Percentiles rank a stretch among this genome's conserved stretches.
Evolutionary conservation across 2,888 invertebrate species (phyloP).

Genomic region (Ametastegia equiseti): DNA sequence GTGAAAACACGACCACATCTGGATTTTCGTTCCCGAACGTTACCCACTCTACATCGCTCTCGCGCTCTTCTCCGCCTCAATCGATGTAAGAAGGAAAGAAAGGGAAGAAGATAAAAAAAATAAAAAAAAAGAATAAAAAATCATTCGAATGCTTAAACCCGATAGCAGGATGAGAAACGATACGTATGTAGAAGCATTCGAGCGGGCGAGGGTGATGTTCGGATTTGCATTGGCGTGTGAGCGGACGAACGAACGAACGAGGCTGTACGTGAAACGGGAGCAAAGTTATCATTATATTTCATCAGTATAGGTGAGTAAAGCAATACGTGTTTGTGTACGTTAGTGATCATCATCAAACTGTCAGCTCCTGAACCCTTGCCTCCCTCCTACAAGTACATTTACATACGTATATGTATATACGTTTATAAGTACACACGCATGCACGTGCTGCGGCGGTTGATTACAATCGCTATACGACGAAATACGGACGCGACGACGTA

Average conservation of each 20-base stretch:
- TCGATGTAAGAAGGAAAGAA: no score
- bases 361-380: background rate
- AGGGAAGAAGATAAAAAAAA: no score
- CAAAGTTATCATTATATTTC: constrained; percentile 7
- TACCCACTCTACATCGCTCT: background rate
- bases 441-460: constrained; percentile 32
- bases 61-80: no score
- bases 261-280: constrained; percentile 16
- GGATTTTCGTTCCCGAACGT: constrained; percentile 12
- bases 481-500: constrained; percentile 23
- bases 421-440: background rate
- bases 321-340: constrained; percentile 2
- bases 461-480: constrained; percentile 25
- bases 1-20: constrained; percentile 34
- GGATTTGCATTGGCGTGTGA: constrained; percentile 41
- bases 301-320: background rate
- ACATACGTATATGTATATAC: background rate
- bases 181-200: background rate
- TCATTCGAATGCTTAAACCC: background rate
- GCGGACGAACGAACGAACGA: background rate
- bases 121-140: no score
- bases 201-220: constrained; percentile 27
- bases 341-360: constrained; percentile 17
- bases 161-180: constrained; percentile 27
- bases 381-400: background rate